Evolutionary conservation across 92 coral and sea anemone species (phyloP).

Genomic region (Siderastrea radians): DNA sequence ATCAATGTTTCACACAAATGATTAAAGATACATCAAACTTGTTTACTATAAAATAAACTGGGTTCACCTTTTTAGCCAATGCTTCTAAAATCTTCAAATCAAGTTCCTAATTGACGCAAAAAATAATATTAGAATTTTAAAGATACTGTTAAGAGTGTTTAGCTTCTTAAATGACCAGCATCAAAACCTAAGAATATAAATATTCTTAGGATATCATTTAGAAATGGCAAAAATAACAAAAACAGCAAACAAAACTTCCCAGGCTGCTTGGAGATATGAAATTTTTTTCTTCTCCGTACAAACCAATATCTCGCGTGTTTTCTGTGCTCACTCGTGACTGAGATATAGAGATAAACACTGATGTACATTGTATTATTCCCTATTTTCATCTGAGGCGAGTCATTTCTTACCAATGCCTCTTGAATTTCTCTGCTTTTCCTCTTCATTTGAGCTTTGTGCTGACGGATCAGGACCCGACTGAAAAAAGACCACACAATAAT

Average conservation of each 20-base stretch:
- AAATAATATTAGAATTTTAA: not conserved
- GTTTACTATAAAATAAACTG: too few species aligned
- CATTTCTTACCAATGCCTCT: constrained; percentile 86
- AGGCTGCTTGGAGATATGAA: too few species aligned
- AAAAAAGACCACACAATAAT: not conserved
- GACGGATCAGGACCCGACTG: constrained; percentile 97
- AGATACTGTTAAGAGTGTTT: too few species aligned
- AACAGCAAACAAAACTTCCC: too few species aligned
- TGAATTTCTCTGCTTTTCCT: constrained; percentile 97
- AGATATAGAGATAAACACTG: not conserved
- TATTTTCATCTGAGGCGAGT: not conserved
- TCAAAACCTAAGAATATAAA: too few species aligned
- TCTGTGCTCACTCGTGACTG: not conserved
- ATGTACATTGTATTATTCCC: not conserved
- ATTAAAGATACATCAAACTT: too few species aligned
- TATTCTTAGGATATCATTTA: too few species aligned
- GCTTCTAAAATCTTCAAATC: constrained; percentile 91
- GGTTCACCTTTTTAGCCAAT: constrained; percentile 74
- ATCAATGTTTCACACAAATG: too few species aligned
- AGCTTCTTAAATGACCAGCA: too few species aligned
- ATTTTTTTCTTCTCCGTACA: too few species aligned
- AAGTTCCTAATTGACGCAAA: constrained; percentile 79
- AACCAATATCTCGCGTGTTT: too few species aligned
- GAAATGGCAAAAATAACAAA: too few species aligned
- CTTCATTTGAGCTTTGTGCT: constrained; percentile 98